These are phyloP conservation scores for Drosophila picticornis DNA, from an alignment of 2,888 invertebrate genomes.

Conservation along the genomic window DNA sequence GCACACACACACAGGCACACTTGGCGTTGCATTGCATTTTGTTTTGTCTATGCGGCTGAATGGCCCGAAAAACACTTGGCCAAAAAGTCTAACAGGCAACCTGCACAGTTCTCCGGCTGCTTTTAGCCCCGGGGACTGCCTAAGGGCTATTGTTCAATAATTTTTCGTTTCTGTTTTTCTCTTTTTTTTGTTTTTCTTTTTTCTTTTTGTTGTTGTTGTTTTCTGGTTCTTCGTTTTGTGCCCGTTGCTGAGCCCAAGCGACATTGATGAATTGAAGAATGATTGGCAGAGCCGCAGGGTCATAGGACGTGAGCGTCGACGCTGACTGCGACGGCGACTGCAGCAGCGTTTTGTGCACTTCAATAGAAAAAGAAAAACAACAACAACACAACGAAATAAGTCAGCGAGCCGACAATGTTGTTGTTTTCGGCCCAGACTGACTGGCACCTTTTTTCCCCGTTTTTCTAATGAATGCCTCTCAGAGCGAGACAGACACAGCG, in stretches of 20 bases:
- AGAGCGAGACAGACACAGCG: not conserved
- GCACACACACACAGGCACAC: not conserved
- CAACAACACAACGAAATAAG: conserved; percentile 63
- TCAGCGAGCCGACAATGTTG: conserved; percentile 53
- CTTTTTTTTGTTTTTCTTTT: not conserved
- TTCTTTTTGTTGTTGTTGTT: conserved; percentile 5
- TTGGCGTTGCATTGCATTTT: conserved; percentile 3
- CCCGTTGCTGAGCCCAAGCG: conserved; percentile 35
- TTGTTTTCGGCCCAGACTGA: conserved; percentile 76
- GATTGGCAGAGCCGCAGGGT: conserved; percentile 74
- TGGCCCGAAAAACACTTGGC: conserved; percentile 47
- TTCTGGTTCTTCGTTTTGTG: conserved; percentile 24
- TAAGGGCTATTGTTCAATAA: conserved; percentile 55
- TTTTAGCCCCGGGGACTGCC: conserved; percentile 45
- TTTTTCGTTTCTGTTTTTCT: conserved; percentile 14
- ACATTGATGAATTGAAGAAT: conserved; percentile 81
- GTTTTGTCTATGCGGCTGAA: conserved; percentile 29
- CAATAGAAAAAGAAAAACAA: conserved; percentile 71
- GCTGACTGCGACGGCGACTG: not conserved
- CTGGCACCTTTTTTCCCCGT: conserved; percentile 76
- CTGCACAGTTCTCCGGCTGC: conserved; percentile 20
- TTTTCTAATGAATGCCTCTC: conserved; percentile 39
- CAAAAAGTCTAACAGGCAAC: conserved; percentile 48
- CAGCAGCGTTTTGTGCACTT: conserved; percentile 57
- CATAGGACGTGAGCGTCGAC: conserved; percentile 4